Evolutionary conservation across 2,888 invertebrate species (phyloP), one percentile per base, ranked within the genome.

Genomic region (Tethea ocularis): DNA sequence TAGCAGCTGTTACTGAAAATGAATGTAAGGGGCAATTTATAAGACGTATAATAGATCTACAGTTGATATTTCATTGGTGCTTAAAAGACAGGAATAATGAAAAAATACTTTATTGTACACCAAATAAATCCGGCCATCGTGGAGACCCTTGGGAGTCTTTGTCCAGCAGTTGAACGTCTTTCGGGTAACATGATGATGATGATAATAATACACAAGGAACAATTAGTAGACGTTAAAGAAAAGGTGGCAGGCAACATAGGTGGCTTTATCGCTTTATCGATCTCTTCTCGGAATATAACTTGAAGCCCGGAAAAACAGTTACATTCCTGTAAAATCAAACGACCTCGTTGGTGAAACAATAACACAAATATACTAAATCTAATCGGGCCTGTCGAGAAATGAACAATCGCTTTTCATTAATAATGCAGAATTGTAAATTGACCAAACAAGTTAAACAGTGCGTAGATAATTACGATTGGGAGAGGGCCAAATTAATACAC

Each of bases 11-110:
- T 80, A 78, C 74, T 66, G 70, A 82, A 86, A n/a, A 87, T 86
- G 78, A 87, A 86, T 83, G 84, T 86, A 86, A 85, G 83, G 82
- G 83, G 80, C 86, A 83, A 87, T 89, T 87, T 87, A 83, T 84
- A 83, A 82, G 81, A 82, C 86, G 83, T 78, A 78, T 57, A 57
- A 57, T 56, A 51, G 46, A 22, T 54, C 57, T 56, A 51, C 60
- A 68, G 62, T 69, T 64, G 65, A 38, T 62, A 62, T 64, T 75
- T 72, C 73, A 74, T 71, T 71, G 66, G 62, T 69, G 56, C 63
- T n/a, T n/a, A n/a, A n/a, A n/a, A n/a, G n/a, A n/a, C n/a, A n/a
- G n/a, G n/a, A n/a, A n/a, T n/a, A n/a, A n/a, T n/a, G n/a, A n/a
- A n/a, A 29, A n/a, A n/a, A n/a, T n/a, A n/a, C n/a, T n/a, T n/a